phyloP scores from a whole-genome alignment of 1,140 invertebrate genomes.

The Leptinotarsa undecemlineata region DNA sequence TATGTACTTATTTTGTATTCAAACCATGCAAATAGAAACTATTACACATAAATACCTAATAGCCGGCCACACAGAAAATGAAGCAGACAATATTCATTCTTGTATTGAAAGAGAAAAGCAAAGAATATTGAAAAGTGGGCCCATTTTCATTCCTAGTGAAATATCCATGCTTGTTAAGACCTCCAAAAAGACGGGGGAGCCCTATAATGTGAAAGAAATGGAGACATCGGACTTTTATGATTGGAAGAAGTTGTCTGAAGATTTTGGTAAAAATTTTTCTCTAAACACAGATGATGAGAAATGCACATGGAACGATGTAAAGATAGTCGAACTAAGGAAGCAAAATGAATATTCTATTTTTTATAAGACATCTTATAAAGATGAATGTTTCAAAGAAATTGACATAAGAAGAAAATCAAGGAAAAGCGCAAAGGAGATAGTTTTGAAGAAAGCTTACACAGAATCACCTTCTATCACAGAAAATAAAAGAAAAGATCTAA shows the following conservation, averaged over 20 bases:
- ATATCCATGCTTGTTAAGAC: constrained; percentile 18
- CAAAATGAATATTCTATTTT: constrained; percentile 5
- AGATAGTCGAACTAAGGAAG: background rate
- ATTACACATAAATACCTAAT: constrained; percentile 52
- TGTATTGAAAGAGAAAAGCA: constrained; percentile 52
- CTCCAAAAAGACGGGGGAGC: constrained; percentile 32
- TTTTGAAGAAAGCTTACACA: too few species aligned
- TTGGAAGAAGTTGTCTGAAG: background rate
- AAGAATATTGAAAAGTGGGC: constrained; percentile 38
- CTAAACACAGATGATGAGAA: background rate
- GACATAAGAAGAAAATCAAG: too few species aligned
- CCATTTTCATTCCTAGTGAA: constrained; percentile 47
- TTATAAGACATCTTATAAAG: background rate
- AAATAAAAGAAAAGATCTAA: constrained; percentile 4
- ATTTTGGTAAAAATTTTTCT: background rate
- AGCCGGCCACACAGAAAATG: constrained; percentile 54
- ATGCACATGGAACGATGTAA: background rate
- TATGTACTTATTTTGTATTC: constrained; percentile 29
- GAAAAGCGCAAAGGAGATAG: background rate
- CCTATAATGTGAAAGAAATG: constrained; percentile 27
- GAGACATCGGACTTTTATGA: constrained; percentile 20
- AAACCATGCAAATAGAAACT: constrained; percentile 30
- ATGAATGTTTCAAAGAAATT: background rate
- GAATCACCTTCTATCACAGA: background rate
- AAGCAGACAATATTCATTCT: constrained; percentile 53